These are phyloP conservation scores for Hydrotaea cyrtoneurina DNA, from an alignment of 2,888 invertebrate species.

Conservation along the genomic window DNA sequence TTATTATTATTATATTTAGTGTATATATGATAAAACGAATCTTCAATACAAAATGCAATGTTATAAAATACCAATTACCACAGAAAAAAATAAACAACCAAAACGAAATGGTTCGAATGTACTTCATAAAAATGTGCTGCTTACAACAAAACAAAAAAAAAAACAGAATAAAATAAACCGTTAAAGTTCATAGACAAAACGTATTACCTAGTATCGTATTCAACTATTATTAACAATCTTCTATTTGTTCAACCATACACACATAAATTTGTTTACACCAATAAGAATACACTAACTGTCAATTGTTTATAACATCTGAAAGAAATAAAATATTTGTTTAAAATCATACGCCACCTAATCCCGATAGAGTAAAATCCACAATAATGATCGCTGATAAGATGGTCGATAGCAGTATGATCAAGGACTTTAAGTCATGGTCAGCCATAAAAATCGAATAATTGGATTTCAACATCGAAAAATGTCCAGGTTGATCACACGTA, in stretches of 20 bases:
- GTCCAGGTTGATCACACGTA: too few relatives aligned
- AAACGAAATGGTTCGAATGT: constrained; percentile 48
- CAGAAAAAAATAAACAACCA: not conserved
- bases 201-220: constrained; percentile 12
- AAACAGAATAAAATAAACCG: constrained; percentile 20
- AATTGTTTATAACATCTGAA: constrained; percentile 48
- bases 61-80: constrained; percentile 10
- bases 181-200: constrained; percentile 29
- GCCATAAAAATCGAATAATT: too few relatives aligned
- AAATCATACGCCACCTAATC: not conserved
- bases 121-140: constrained; percentile 65
- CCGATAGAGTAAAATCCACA: too few relatives aligned
- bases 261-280: constrained; percentile 9
- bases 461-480: too few relatives aligned
- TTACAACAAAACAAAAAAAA: constrained; percentile 41
- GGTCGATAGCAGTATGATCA: too few relatives aligned
- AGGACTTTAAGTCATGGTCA: too few relatives aligned
- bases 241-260: constrained; percentile 1
- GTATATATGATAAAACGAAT: constrained; percentile 40
- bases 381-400: too few relatives aligned
- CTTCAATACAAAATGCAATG: constrained; percentile 49
- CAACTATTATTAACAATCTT: not conserved
- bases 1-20: constrained; percentile 42
- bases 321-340: not conserved
- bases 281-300: constrained; percentile 23